phyloP scores from a whole-genome alignment of 2,888 invertebrate species.

The Drosophila mettleri region DNA sequence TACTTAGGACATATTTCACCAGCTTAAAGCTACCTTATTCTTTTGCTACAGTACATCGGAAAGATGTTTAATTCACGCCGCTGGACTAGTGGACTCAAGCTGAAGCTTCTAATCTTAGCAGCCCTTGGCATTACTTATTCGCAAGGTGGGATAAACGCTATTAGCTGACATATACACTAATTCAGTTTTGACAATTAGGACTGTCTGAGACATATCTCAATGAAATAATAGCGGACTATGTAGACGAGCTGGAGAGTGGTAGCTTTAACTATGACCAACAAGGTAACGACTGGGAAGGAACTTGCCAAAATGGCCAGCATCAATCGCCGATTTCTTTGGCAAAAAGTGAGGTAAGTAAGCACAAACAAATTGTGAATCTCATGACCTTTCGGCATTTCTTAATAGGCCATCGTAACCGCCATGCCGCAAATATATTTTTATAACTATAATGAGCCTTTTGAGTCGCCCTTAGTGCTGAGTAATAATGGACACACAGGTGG shows the following conservation, averaged over 20 bases:
- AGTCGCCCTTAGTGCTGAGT: conserved; percentile 87
- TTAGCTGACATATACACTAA: background rate
- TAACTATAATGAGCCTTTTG: conserved; percentile 87
- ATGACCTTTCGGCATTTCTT: no score
- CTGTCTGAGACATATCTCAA: conserved; percentile 35
- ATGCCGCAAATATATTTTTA: conserved; percentile 56
- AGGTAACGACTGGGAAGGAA: conserved; percentile 61
- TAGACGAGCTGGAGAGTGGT: conserved; percentile 37
- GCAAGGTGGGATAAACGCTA: conserved; percentile 24
- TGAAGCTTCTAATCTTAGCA: conserved; percentile 26
- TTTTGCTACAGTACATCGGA: background rate
- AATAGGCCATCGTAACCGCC: conserved; percentile 36
- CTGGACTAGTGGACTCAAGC: conserved; percentile 4
- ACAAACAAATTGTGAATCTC: background rate
- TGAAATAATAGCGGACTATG: conserved; percentile 34
- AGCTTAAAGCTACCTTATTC: background rate
- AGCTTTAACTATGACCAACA: conserved; percentile 64
- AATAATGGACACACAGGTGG: conserved; percentile 89
- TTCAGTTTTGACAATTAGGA: conserved; percentile 11
- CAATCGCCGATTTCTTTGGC: conserved; percentile 62
- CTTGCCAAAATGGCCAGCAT: conserved; percentile 34
- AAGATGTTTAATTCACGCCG: conserved; percentile 21
- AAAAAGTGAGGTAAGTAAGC: conserved; percentile 35
- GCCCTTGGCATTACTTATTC: conserved; percentile 8
- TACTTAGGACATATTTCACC: background rate